Evolutionary conservation across 2,113 vertebrate species (phyloP), one percentile per base, ranked within the genome.

Genomic region (Vireo altiloquus): DNA sequence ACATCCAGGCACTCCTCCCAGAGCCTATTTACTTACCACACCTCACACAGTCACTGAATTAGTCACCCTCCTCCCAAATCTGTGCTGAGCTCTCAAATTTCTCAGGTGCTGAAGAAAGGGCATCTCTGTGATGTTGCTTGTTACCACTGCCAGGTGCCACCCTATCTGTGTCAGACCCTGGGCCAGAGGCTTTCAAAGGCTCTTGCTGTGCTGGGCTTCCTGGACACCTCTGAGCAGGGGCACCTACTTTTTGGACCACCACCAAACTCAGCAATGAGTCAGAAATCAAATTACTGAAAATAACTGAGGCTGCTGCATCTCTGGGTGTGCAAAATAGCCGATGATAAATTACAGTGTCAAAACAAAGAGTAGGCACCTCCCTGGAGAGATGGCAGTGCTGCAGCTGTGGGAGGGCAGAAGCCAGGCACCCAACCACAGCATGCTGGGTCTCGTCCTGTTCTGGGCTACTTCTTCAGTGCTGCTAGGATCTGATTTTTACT

Each of bases 291-390:
- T 20, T 1, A 1, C 39, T 66, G 60, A 35, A 70, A 54, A 65
- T 27, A 50, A 66, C 20, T 1, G 6, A 74, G 60, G 46, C 39
- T 81, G 21, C 56, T 78, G 30, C 56, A 66, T 10, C 50, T 88
- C 89, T 70, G 54, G 23, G 33, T 0, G 0, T 46, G 33, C 50
- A 63, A 30, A 68, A 49, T 18, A 61, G 46, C 31, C 0, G 0
- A 31, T 0, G 0, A 49, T 40, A 44, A 44, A 56, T n/a, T 40
- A 42, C n/a, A 31, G 13, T 27, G 56, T 53, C 47, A 50, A 74
- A 91, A 19, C 19, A 46, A 63, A 70, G 42, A 0, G 0, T 10
- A 42, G 50, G 54, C 50, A 77, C 20, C 59, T 83, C 60, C 22
- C 0, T 0, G 59, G 71, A 78, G 76, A 66, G 71, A 59, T 66